Percentiles rank a stretch among this genome's conserved stretches.
Conservation (phyloP, 53 echinoderm and acorn worm species). For the Patiria pectinifera region DNA sequence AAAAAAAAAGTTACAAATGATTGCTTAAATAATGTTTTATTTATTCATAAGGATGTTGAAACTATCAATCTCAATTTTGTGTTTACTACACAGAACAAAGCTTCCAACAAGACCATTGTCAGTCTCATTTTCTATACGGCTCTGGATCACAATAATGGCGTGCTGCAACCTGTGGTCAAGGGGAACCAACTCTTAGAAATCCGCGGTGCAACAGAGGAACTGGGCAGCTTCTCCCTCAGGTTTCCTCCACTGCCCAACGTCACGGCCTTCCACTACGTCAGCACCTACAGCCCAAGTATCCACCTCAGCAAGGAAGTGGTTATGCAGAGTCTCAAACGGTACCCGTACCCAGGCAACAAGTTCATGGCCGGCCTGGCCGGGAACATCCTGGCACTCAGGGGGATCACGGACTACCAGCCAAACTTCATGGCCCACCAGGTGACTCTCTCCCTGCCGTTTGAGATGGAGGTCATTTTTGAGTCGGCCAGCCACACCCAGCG, state of each 20-base stretch:
- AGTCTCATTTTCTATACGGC: conserved; percentile 93
- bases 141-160: conserved; percentile 81
- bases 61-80: background rate
- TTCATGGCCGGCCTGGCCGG: conserved; percentile 85
- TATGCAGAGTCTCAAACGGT: conserved; percentile 72
- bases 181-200: conserved; percentile 68
- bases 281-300: conserved; percentile 85
- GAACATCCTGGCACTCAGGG: conserved; percentile 55
- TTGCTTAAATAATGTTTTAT: background rate
- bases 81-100: conserved; percentile 64
- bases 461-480: conserved; percentile 75
- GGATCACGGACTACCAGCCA: conserved; percentile 62
- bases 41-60: background rate
- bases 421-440: conserved; percentile 76
- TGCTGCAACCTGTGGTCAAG: conserved; percentile 73
- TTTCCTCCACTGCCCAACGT: conserved; percentile 74
- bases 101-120: conserved; percentile 63
- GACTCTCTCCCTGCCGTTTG: conserved; percentile 72
- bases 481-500: conserved; percentile 64
- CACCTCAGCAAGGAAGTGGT: conserved; percentile 87
- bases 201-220: conserved; percentile 76
- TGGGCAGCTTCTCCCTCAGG: conserved; percentile 81
- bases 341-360: conserved; percentile 65
- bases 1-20: background rate
- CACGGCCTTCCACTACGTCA: conserved; percentile 76